Percentiles rank a stretch among this genome's conserved stretches.
Conservation (phyloP, 2,888 invertebrate species). For the Eupithecia pulchellata region DNA sequence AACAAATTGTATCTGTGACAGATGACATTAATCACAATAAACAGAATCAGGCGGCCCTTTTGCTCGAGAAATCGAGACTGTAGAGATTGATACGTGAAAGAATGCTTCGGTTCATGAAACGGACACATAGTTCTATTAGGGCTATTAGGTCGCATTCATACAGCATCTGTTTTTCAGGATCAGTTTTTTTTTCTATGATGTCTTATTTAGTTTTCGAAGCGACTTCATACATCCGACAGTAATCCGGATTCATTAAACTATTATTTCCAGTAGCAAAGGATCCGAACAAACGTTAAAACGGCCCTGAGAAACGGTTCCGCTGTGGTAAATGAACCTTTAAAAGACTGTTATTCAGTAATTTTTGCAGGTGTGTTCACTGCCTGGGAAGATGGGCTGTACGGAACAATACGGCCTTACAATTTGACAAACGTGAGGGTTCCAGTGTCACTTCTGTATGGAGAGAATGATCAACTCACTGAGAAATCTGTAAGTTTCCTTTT, state of each 20-base stretch:
- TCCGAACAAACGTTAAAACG: too few relatives aligned
- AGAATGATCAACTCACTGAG: slow-evolving; percentile 86
- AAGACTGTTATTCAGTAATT: not conserved
- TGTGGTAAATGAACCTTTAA: not conserved
- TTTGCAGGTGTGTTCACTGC: slow-evolving; percentile 83
- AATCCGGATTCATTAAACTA: too few relatives aligned
- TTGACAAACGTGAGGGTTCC: slow-evolving; percentile 86
- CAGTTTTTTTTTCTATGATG: too few relatives aligned
- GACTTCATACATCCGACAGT: too few relatives aligned
- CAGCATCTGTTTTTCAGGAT: too few relatives aligned
- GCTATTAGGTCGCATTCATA: too few relatives aligned
- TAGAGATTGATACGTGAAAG: not conserved
- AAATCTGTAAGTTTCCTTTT: slow-evolving; percentile 72
- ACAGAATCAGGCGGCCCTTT: not conserved
- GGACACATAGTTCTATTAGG: too few relatives aligned
- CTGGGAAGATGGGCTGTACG: slow-evolving; percentile 82
- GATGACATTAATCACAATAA: not conserved
- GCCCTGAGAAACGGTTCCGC: too few relatives aligned
- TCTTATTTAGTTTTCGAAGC: too few relatives aligned
- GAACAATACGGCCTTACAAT: slow-evolving; percentile 85
- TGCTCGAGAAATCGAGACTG: not conserved
- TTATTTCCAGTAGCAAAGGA: too few relatives aligned
- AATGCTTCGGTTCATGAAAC: not conserved
- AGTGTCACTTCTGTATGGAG: slow-evolving; percentile 86
- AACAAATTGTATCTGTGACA: not conserved